Conservation (phyloP, 2,113 vertebrate species). For the Perca fluviatilis region DNA sequence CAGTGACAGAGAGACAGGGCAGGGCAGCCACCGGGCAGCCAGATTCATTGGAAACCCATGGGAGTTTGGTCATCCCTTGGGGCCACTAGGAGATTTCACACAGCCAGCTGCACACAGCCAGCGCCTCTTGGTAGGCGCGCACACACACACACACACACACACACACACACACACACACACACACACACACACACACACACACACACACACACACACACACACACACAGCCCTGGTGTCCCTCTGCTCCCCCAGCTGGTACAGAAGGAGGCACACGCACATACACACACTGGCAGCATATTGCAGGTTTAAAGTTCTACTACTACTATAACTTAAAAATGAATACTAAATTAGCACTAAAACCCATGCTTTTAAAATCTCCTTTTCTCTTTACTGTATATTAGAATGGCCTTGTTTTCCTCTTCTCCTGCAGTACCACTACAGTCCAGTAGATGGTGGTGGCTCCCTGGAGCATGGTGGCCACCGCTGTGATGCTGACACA, state of each 20-base stretch:
- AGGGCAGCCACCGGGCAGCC: constrained; percentile 61
- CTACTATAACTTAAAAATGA: background rate
- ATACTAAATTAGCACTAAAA: background rate
- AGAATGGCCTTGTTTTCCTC: background rate
- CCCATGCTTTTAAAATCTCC: rapidly evolving
- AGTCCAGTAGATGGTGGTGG: constrained; percentile 82
- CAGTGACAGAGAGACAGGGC: constrained; percentile 51
- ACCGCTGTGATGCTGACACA: constrained; percentile 58
- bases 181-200: constrained; percentile 3
- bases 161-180: background rate
- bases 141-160: background rate
- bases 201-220: constrained; percentile 31
- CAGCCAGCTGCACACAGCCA: constrained; percentile 84
- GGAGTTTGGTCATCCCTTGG: constrained; percentile 72
- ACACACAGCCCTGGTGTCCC: constrained; percentile 75
- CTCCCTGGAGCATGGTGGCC: constrained; percentile 74
- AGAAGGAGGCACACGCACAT: constrained; percentile 38
- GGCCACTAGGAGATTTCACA: constrained; percentile 74
- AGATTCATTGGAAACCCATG: constrained; percentile 76
- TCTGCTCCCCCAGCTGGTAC: constrained; percentile 76
- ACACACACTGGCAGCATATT: constrained; percentile 18
- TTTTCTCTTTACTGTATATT: background rate
- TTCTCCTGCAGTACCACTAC: constrained; percentile 62
- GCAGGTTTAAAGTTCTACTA: background rate
- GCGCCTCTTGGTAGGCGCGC: constrained; percentile 75